phyloP scores from a whole-genome alignment of 2,888 invertebrate genomes.

The Boloria selene region DNA sequence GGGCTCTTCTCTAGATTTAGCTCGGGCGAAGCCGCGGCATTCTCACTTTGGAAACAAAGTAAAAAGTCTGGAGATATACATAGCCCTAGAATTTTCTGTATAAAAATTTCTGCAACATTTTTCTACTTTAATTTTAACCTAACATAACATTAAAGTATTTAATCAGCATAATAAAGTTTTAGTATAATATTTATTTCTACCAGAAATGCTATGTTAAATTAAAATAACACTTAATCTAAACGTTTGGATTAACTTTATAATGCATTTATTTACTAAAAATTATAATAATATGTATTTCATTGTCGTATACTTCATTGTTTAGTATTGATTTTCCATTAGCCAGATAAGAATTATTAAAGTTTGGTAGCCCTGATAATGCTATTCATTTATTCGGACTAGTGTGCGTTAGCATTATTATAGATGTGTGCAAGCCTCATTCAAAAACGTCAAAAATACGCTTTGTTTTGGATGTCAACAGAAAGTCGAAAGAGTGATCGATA shows the following conservation, averaged over 20 bases:
- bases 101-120: too few species aligned
- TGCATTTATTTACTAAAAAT: not conserved
- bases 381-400: constrained; percentile 30
- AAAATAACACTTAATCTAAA: not conserved
- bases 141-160: too few species aligned
- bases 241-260: not conserved
- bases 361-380: constrained; percentile 41
- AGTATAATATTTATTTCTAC: too few species aligned
- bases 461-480: constrained; percentile 35
- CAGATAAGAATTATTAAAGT: constrained; percentile 4
- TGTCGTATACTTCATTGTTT: too few species aligned
- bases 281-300: not conserved
- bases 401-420: constrained; percentile 12
- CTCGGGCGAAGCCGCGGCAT: too few species aligned
- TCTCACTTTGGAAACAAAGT: too few species aligned
- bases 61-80: too few species aligned
- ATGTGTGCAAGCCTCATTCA: not conserved
- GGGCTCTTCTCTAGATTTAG: too few species aligned
- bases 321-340: constrained; percentile 20
- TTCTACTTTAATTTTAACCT: too few species aligned
- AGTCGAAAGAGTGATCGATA: constrained; percentile 34
- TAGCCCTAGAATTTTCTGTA: too few species aligned
- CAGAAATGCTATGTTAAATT: not conserved
- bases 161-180: too few species aligned
- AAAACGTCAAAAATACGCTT: constrained; percentile 18